A percentile compares a stretch with the other conserved stretches of the same genome.
Evolutionary conservation across 2,888 invertebrate genomes (phyloP).

Genomic region (Rutpela maculata): DNA sequence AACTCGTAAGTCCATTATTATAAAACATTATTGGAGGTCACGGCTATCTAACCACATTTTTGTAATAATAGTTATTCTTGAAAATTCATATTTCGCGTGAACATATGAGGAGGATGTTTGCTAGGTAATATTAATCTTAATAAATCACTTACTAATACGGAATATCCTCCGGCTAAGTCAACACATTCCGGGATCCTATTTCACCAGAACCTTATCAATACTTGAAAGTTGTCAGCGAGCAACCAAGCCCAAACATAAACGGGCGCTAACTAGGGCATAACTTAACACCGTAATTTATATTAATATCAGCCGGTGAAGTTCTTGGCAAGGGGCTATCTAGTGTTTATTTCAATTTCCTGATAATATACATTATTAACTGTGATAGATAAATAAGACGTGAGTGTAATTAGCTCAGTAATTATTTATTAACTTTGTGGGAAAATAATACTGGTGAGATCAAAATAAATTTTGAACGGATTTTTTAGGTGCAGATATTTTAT

Average conservation of each 20-base stretch:
- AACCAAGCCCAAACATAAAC: conserved; percentile 18
- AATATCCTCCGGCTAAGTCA: conserved; percentile 17
- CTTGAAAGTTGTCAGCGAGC: conserved; percentile 27
- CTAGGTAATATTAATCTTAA: conserved; percentile 26
- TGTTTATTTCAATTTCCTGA: background rate
- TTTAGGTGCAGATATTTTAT: too few species aligned
- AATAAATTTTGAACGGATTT: too few species aligned
- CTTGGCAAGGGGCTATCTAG: background rate
- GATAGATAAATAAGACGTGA: background rate
- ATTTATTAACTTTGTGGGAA: too few species aligned
- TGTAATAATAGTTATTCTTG: background rate
- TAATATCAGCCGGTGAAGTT: background rate
- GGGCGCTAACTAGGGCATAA: conserved; percentile 7
- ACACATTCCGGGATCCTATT: conserved; percentile 25
- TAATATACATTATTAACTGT: background rate
- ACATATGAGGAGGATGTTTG: background rate
- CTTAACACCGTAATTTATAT: conserved; percentile 24
- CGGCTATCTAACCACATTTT: too few species aligned
- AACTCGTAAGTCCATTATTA: too few species aligned
- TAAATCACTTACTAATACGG: conserved; percentile 17
- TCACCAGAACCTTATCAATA: conserved; percentile 27
- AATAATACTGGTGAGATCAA: too few species aligned
- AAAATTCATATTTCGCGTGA: background rate
- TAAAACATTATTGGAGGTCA: too few species aligned
- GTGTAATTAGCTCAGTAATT: too few species aligned